Evolutionary conservation across 2,113 vertebrate genomes (phyloP).

Genomic region (Rhinopomastus cyanomelas): DNA sequence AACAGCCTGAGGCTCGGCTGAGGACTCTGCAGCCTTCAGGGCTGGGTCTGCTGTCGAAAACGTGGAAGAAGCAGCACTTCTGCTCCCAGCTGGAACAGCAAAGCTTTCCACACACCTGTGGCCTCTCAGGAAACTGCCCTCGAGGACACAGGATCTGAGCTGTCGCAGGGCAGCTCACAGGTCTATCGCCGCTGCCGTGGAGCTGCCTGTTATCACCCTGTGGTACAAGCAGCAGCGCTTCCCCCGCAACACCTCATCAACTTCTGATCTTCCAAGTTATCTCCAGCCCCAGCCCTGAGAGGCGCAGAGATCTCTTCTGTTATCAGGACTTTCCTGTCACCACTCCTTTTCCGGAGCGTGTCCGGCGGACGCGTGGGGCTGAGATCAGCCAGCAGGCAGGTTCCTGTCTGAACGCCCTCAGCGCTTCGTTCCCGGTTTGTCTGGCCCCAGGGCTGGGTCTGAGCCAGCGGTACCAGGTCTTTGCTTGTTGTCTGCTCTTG

Average conservation of each 20-base stretch:
- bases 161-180: not conserved
- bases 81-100: not conserved
- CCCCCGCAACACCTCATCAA: not conserved
- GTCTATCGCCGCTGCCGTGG: no score
- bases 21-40: not conserved
- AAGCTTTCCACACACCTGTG: not conserved
- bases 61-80: not conserved
- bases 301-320: not conserved
- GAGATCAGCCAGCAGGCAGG: no score
- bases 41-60: not conserved
- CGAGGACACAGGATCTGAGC: not conserved
- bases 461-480: no score
- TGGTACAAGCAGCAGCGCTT: not conserved
- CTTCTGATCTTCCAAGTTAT: not conserved
- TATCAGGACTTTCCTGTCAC: no score
- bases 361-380: no score
- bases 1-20: not conserved
- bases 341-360: no score
- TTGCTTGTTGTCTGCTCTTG: no score
- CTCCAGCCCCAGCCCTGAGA: not conserved
- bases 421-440: no score
- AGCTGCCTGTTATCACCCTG: not conserved
- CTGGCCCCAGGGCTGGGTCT: no score
- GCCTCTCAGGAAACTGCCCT: slow-evolving; percentile 8
- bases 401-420: no score